Conservation (phyloP, 1,140 invertebrate genomes). For the Drosophila repletoides region DNA sequence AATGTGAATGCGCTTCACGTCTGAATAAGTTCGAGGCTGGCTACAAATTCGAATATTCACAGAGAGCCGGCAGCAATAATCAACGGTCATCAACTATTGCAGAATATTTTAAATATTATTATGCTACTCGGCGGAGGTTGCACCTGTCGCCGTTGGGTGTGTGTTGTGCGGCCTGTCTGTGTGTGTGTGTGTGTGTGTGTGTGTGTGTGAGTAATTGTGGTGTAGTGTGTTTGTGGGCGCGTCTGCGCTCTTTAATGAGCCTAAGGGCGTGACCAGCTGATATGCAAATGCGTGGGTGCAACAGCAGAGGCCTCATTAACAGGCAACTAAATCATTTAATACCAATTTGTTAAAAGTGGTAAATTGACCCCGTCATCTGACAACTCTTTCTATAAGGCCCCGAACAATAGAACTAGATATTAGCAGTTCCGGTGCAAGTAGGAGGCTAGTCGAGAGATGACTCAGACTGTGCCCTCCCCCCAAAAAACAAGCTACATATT, state of each 20-base stretch:
- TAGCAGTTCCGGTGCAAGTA: too few relatives aligned
- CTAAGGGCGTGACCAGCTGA: conserved; percentile 18
- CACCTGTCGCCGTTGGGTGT: conserved; percentile 68
- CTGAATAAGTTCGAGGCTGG: conserved; percentile 76
- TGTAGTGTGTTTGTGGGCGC: conserved; percentile 65
- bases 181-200: conserved; percentile 5
- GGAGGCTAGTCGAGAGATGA: too few relatives aligned
- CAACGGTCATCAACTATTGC: conserved; percentile 45
- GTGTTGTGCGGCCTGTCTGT: conserved; percentile 46
- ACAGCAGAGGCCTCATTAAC: not conserved
- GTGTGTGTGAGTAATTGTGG: too few relatives aligned
- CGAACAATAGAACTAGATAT: not conserved
- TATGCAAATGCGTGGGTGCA: conserved; percentile 8
- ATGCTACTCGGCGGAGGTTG: conserved; percentile 37
- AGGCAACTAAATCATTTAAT: conserved; percentile 10
- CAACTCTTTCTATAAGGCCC: too few relatives aligned
- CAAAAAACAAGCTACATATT: too few relatives aligned
- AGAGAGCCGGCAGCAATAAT: conserved; percentile 26
- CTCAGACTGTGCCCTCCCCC: too few relatives aligned
- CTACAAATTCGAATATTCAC: conserved; percentile 27
- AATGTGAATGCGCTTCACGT: conserved; percentile 64
- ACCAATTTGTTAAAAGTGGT: conserved; percentile 2
- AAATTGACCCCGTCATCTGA: conserved; percentile 5
- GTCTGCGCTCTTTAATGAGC: conserved; percentile 54
- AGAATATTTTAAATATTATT: conserved; percentile 37